phyloP scores from a whole-genome alignment of 2,797 vertebrate genomes.

The Diglossa cyanea region DNA sequence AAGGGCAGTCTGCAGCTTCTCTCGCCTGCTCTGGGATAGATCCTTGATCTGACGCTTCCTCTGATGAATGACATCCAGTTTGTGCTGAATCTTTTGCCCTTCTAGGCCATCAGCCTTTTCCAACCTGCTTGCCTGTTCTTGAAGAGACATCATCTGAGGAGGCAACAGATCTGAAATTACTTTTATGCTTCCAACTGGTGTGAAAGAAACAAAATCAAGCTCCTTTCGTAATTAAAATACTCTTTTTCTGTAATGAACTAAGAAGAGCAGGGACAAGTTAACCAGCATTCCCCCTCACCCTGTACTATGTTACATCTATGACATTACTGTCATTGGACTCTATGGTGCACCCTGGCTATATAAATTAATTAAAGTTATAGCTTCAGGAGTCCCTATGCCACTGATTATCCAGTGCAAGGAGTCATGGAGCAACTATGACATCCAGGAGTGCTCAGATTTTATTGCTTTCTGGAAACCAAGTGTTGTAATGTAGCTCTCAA shows the following conservation, averaged over 20 bases:
- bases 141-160: slow-evolving; percentile 79
- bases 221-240: not conserved
- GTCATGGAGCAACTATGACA: not conserved
- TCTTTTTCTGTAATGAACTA: not conserved
- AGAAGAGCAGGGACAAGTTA: not conserved
- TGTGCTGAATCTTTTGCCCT: slow-evolving; percentile 62
- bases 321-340: not conserved
- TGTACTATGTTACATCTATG: not conserved
- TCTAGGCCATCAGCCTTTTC: slow-evolving; percentile 65
- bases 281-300: not conserved
- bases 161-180: slow-evolving; percentile 12
- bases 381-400: not conserved
- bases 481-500: not conserved
- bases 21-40: slow-evolving; percentile 73
- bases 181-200: not conserved
- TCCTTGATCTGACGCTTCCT: slow-evolving; percentile 75
- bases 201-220: not conserved
- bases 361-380: not conserved
- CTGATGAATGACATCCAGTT: slow-evolving; percentile 67
- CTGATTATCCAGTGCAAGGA: not conserved
- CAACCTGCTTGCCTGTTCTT: slow-evolving; percentile 75
- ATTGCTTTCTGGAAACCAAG: not conserved
- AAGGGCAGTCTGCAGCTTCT: slow-evolving; percentile 79
- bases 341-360: not conserved
- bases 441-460: not conserved